Evolutionary conservation across 2,888 invertebrate genomes (phyloP).

Genomic region (Agonopterix alstromeriana): DNA sequence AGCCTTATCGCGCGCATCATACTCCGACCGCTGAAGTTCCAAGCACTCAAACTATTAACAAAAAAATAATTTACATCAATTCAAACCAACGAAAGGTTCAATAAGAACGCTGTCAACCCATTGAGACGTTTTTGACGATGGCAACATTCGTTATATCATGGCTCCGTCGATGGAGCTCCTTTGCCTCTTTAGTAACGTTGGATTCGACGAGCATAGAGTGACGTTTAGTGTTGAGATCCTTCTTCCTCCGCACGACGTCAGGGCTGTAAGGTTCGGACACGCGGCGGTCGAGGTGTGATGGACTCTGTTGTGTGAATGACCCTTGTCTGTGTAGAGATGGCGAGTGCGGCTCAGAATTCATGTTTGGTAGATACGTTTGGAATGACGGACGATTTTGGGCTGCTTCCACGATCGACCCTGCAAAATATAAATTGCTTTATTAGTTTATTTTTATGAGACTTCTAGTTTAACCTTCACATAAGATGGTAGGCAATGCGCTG

Average conservation of each 20-base stretch:
- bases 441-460: too few species aligned
- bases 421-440: background rate
- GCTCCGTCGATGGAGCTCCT: conserved; percentile 58
- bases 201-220: conserved; percentile 68
- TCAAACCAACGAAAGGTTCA: conserved; percentile 12
- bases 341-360: conserved; percentile 37
- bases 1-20: too few species aligned
- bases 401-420: conserved; percentile 83
- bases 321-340: conserved; percentile 45
- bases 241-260: conserved; percentile 58
- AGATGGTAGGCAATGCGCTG: too few species aligned
- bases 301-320: conserved; percentile 32
- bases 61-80: background rate
- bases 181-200: conserved; percentile 48
- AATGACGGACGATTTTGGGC: conserved; percentile 79
- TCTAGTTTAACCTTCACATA: too few species aligned
- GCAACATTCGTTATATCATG: conserved; percentile 39
- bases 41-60: background rate
- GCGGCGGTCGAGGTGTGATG: conserved; percentile 44
- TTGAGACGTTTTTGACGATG: conserved; percentile 58
- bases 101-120: conserved; percentile 51
- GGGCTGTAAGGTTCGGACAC: conserved; percentile 64
- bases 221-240: conserved; percentile 52
- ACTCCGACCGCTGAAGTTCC: too few species aligned
- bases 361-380: conserved; percentile 65